Evolutionary conservation across 2,113 vertebrate genomes (phyloP), one percentile per base, ranked within the genome.

Genomic region (Spea multiplicata): DNA sequence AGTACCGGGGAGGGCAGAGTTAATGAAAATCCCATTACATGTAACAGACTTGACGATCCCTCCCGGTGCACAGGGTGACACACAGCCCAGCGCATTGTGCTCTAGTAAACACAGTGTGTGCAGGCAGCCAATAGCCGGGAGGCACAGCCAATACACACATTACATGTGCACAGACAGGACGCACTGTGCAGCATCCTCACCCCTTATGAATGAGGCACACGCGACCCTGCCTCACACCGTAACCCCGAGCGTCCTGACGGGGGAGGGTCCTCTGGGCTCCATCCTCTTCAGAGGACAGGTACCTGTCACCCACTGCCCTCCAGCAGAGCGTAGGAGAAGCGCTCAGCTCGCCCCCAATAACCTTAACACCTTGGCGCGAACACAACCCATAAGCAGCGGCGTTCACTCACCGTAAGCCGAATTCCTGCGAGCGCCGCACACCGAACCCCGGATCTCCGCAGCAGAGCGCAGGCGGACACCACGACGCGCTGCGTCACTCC

Each of bases 401-500:
- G 3, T 8, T 17, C 44, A 61, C 76, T 65, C 50, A 78, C 76
- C 76, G 66, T 53, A 52, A 16, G 14, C 46, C 68, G 10, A 47
- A 71, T 55, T 8, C 47, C 47, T 3, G 45, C 66, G 75, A 69
- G 10, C 64, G 12, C 65, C 30, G 49, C 47, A 16, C 30, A 13
- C 65, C 30, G 49, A 48, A 16, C 30, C 2, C 5, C 44, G 57
- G 45, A 49, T 50, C 68, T 55, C 61, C 66, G 48, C 76, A 78
- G 52, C 75, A 8, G 47, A 78, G 16, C 17, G 74, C 65, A 65
- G 74, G 50, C 76, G 57, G 45, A 44, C 55, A 65, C 76, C 76
- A 61, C 13, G 5, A 16, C 75, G 50, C 67, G 68, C 67, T 64
- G 76, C 76, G 67, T 78, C 76, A 71, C 76, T 71, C 68, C 68